Base-by-base conservation (phyloP, 2,113 vertebrate genomes). In the Microcebus tavaratra region DNA sequence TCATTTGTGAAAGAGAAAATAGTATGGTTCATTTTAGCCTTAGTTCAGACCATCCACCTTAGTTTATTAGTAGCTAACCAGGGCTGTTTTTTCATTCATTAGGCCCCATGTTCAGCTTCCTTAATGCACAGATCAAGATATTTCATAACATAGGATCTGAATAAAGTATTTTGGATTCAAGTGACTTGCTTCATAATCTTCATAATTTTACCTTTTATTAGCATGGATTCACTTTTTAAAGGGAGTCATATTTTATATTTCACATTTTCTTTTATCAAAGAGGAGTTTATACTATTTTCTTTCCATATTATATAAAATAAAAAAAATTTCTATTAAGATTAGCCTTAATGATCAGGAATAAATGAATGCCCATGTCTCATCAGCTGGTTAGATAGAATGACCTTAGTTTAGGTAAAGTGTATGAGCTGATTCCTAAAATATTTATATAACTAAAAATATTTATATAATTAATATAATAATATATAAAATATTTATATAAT, bases 181-280 rank as follows among this genome's bases (percentile, higher is more conserved):
- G 29, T 93, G 73, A 93, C 13, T 94, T 97, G 36, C 65, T 87
- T 92, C 17, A 68, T 86, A 81, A 61, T 91, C 18, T 48, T 48
- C 45, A 48, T 48, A 48, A 48, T 48, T 48, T 1, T 86, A 73
- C 50, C 63, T 92, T 91, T 97, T 86, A 80, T 88, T 86, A 63
- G 90, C 78, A 67, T 0, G 4, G 34, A 70, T 68, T 86, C n/a
- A 29, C 17, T 68, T 68, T 72, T 85, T 63, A 94, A 94, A 93
- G 50, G 11, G 15, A 95, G 42, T 39, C 5, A 0, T 79, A 70
- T 68, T 90, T 95, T 53, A 79, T 73, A 42, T 91, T 91, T 93
- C 55, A 73, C 17, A 63, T 92, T 88, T 88, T 96, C 29, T 31
- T 59, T 88, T 91, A 55, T 89, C 70, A 68, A 63, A 88, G 11